phyloP scores from a whole-genome alignment of 2,113 vertebrate species.

The Daphoenositta chrysoptera region DNA sequence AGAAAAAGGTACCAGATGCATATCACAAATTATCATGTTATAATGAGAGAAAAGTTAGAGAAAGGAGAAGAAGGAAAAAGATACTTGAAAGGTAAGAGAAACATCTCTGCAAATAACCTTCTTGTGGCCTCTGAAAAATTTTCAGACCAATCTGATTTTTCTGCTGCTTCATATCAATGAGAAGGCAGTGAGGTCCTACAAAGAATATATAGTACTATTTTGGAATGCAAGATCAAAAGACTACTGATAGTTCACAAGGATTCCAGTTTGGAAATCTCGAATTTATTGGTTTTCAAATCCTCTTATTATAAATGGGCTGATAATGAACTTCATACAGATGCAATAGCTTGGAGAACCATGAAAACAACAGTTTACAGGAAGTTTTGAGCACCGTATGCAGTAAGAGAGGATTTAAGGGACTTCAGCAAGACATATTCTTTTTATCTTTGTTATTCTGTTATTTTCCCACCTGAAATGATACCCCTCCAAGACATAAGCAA shows the following conservation, averaged over 20 bases:
- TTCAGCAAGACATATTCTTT: not conserved
- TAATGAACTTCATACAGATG: not conserved
- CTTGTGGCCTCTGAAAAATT: not conserved
- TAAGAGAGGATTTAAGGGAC: not conserved
- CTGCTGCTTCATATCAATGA: not conserved
- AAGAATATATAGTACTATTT: not conserved
- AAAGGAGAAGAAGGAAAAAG: not conserved
- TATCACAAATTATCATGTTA: not conserved
- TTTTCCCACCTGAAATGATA: not conserved
- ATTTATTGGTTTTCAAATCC: not conserved
- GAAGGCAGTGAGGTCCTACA: not conserved
- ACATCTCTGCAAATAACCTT: conserved; percentile 11
- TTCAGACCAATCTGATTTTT: not conserved
- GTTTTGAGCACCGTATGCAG: not conserved
- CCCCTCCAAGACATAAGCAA: not conserved
- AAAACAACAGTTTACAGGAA: not conserved
- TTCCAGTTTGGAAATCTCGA: not conserved
- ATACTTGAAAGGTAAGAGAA: not conserved
- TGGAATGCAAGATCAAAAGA: not conserved
- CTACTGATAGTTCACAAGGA: not conserved
- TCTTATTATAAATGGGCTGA: not conserved
- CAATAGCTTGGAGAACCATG: not conserved
- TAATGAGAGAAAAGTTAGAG: not conserved
- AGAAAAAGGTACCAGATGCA: not conserved
- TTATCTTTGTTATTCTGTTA: not conserved